These are phyloP conservation scores for Carassius auratus DNA, from an alignment of 2,113 vertebrate genomes.

Conservation along the genomic window DNA sequence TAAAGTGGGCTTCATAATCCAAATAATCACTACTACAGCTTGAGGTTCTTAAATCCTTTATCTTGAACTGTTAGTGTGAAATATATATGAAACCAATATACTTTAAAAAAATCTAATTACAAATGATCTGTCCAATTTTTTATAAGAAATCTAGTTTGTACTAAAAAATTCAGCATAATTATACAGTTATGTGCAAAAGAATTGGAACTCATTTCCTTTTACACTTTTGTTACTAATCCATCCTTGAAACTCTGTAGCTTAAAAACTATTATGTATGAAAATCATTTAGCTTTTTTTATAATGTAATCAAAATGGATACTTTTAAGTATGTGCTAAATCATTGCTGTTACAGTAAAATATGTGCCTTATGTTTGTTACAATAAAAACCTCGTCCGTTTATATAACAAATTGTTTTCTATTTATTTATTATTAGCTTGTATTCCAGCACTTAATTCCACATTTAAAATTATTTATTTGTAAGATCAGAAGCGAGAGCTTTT, in stretches of 20 bases:
- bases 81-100: neutral
- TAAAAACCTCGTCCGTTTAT: neutral
- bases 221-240: too few relatives aligned
- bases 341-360: neutral
- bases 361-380: conserved; percentile 21
- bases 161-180: neutral
- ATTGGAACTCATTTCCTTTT: neutral
- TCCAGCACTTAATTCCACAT: neutral
- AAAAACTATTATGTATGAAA: neutral
- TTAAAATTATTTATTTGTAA: neutral
- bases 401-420: neutral
- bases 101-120: neutral
- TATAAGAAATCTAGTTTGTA: neutral
- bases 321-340: neutral
- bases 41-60: neutral
- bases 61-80: neutral
- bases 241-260: neutral
- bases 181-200: neutral
- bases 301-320: neutral
- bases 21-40: neutral
- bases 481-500: neutral
- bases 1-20: neutral
- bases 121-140: neutral
- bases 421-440: neutral
- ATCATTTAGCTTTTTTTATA: too few relatives aligned